phyloP scores from a whole-genome alignment of 1,140 invertebrate genomes.

The Trachymyrmex septentrionalis region DNA sequence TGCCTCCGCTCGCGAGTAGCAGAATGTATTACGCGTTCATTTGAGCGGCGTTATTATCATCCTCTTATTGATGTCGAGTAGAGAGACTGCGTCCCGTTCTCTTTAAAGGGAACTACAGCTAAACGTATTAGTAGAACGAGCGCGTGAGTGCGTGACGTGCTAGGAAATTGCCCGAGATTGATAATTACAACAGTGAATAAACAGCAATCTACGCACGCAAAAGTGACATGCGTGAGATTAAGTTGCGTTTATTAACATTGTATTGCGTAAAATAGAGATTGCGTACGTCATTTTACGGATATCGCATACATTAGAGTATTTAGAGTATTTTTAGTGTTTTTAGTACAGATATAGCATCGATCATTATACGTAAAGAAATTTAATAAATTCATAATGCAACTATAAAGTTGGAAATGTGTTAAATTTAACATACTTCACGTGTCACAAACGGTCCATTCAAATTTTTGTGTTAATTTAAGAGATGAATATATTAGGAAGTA shows the following conservation, averaged over 20 bases:
- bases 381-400: not conserved
- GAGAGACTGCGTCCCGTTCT: conserved; percentile 6
- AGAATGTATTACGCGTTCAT: conserved; percentile 35
- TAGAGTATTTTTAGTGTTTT: too few species aligned
- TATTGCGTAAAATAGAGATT: not conserved
- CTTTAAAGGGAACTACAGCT: not conserved
- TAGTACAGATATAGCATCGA: not conserved
- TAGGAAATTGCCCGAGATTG: conserved; percentile 39
- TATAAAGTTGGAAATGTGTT: too few species aligned
- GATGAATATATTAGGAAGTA: too few species aligned
- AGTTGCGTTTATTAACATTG: conserved; percentile 2
- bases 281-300: not conserved
- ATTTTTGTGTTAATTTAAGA: too few species aligned
- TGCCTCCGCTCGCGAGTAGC: not conserved
- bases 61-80: conserved; percentile 37
- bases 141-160: conserved; percentile 28
- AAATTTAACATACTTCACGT: too few species aligned
- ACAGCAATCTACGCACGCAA: not conserved
- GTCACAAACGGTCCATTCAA: too few species aligned
- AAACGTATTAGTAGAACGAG: conserved; percentile 15
- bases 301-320: not conserved
- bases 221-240: conserved; percentile 2
- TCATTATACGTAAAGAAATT: not conserved
- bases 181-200: conserved; percentile 42
- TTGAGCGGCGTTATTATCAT: conserved; percentile 45